Evolutionary conservation across 2,888 invertebrate species (phyloP).

Genomic region (Drosophila aldrichi): DNA sequence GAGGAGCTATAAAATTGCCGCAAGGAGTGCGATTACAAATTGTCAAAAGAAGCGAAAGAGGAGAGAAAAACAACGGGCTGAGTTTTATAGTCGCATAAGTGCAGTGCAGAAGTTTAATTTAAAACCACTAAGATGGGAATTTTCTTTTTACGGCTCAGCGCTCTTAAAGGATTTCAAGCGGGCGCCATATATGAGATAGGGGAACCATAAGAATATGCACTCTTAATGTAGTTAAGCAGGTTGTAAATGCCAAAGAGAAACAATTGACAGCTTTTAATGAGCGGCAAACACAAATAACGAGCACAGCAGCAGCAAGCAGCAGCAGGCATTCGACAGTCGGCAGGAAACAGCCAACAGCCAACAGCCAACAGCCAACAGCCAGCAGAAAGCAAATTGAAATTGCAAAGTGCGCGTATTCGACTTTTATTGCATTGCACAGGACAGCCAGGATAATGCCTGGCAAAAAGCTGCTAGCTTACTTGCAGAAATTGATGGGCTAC

Average conservation of each 20-base stretch:
- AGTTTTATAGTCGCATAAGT: constrained; percentile 57
- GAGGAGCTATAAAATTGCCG: constrained; percentile 47
- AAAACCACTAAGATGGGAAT: constrained; percentile 58
- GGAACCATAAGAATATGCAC: constrained; percentile 28
- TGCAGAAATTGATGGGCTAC: constrained; percentile 61
- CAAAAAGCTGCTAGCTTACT: constrained; percentile 47
- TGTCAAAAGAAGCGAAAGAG: constrained; percentile 31
- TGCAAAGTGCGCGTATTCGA: constrained; percentile 47
- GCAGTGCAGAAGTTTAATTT: constrained; percentile 51
- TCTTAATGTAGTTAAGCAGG: constrained; percentile 50
- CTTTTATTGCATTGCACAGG: constrained; percentile 46
- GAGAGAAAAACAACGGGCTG: constrained; percentile 12
- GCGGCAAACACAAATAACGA: constrained; percentile 60
- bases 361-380: constrained; percentile 12
- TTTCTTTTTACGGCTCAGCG: constrained; percentile 48
- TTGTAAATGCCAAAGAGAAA: constrained; percentile 72
- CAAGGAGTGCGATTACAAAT: constrained; percentile 56
- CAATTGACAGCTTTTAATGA: constrained; percentile 80
- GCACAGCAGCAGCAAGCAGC: constrained; percentile 25
- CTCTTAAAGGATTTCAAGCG: constrained; percentile 49
- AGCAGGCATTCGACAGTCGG: constrained; percentile 6
- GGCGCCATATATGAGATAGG: not conserved
- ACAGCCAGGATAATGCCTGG: constrained; percentile 37
- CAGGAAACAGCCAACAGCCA: constrained; percentile 20
- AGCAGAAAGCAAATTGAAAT: constrained; percentile 56